A percentile compares a stretch with the other conserved stretches of the same genome.
phyloP scores from a whole-genome alignment of 2,797 vertebrate species.

The Cygnus olor region DNA sequence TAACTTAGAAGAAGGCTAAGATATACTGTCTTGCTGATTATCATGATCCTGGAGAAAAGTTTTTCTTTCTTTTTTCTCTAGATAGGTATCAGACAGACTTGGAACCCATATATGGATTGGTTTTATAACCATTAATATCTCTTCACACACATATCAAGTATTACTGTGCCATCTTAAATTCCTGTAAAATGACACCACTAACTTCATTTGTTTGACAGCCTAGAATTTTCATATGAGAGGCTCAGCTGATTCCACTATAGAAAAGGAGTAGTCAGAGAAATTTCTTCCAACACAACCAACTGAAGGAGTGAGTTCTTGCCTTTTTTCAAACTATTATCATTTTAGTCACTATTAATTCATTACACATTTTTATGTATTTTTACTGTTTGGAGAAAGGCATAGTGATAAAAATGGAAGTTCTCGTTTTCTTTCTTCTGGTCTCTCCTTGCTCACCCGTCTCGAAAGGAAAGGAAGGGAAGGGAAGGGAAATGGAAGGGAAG shows the following conservation, averaged over 20 bases:
- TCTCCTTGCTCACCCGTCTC: not conserved
- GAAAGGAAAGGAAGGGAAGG: no score
- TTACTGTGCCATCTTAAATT: not conserved
- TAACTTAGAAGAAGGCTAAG: not conserved
- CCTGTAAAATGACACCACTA: not conserved
- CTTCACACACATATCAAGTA: not conserved
- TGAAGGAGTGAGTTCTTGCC: not conserved
- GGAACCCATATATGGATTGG: not conserved
- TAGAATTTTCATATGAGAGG: not conserved
- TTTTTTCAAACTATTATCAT: not conserved
- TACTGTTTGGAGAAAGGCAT: rapidly evolving
- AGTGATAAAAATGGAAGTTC: not conserved
- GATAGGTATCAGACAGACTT: not conserved
- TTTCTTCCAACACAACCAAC: not conserved
- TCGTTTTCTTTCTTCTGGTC: not conserved
- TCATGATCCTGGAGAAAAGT: not conserved
- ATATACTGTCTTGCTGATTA: not conserved
- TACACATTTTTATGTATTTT: not conserved
- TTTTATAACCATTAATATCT: not conserved
- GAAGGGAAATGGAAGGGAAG: no score
- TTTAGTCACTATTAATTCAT: not conserved
- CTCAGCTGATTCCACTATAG: not conserved
- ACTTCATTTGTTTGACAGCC: not conserved
- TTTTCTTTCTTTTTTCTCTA: not conserved
- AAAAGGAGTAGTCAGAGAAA: not conserved